Conservation (phyloP, 2,797 vertebrate genomes). For the Hafferia zeledoni region DNA sequence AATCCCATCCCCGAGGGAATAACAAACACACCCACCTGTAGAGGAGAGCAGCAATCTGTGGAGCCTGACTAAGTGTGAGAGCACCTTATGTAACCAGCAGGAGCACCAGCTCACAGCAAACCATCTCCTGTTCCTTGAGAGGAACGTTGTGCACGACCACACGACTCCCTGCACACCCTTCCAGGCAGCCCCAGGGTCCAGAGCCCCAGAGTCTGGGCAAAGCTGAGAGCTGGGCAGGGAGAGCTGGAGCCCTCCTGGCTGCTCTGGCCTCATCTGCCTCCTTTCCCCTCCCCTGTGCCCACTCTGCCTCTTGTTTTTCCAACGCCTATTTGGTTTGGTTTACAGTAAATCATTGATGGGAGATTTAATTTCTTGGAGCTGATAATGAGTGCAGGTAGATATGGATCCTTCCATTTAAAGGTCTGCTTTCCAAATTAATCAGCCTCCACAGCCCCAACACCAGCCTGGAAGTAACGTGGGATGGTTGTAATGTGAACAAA, state of each 20-base stretch:
- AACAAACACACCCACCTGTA: not conserved
- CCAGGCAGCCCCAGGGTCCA: not conserved
- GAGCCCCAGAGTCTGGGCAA: not conserved
- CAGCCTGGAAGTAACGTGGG: not conserved
- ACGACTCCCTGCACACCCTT: accelerated
- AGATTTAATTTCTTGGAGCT: conserved; percentile 51
- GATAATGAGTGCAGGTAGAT: conserved; percentile 28
- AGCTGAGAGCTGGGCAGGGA: not conserved
- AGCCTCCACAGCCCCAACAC: not conserved
- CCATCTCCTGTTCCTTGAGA: not conserved
- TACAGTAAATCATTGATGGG: not conserved
- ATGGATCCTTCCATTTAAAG: conserved; percentile 50
- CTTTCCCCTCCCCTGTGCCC: not conserved
- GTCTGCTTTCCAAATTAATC: conserved; percentile 37
- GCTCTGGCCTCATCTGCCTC: not conserved
- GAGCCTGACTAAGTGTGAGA: not conserved
- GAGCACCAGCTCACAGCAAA: not conserved
- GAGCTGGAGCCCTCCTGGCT: not conserved
- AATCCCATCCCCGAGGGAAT: not conserved
- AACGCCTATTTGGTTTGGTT: not conserved
- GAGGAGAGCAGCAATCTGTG: not conserved
- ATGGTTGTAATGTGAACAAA: not conserved
- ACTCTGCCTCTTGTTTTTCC: not conserved
- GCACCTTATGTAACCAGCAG: not conserved
- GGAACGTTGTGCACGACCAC: accelerated